Evolutionary conservation across 2,113 vertebrate species (phyloP).

Genomic region (Apeltes quadracus): DNA sequence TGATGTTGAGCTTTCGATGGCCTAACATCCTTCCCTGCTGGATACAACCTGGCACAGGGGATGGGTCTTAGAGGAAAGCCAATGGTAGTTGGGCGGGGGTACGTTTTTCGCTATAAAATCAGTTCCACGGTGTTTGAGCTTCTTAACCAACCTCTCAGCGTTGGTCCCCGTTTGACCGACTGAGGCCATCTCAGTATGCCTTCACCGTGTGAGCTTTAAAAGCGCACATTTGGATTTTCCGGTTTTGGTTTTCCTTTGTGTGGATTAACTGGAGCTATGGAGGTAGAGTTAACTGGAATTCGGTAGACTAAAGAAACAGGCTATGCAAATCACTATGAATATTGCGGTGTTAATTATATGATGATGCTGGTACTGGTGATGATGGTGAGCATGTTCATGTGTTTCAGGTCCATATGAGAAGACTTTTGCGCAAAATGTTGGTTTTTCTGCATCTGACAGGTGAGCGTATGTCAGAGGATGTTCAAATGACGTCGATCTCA

Average conservation of each 20-base stretch:
- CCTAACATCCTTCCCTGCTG: slow-evolving; percentile 38
- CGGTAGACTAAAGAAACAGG: neutral
- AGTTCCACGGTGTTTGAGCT: slow-evolving; percentile 5
- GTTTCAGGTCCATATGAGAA: slow-evolving; percentile 50
- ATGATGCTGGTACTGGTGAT: neutral
- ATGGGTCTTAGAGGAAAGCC: slow-evolving; percentile 29
- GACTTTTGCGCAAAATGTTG: slow-evolving; percentile 44
- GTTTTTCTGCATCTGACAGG: slow-evolving; percentile 70
- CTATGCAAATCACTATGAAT: neutral
- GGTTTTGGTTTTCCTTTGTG: slow-evolving; percentile 26
- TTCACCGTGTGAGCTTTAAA: slow-evolving; percentile 17
- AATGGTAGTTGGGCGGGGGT: slow-evolving; percentile 28
- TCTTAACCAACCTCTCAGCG: slow-evolving; percentile 24
- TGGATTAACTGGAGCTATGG: slow-evolving; percentile 51
- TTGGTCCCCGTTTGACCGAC: slow-evolving; percentile 11
- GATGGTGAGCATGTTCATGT: slow-evolving; percentile 13
- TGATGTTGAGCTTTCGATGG: slow-evolving; percentile 42
- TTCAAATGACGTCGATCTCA: neutral
- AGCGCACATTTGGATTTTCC: slow-evolving; percentile 6
- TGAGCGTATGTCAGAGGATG: slow-evolving; percentile 31
- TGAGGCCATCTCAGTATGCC: slow-evolving; percentile 36
- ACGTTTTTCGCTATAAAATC: slow-evolving; percentile 59
- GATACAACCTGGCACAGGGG: slow-evolving; percentile 56
- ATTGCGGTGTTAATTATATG: neutral
- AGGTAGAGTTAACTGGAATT: slow-evolving; percentile 53